These are phyloP conservation scores for Monodelphis domestica DNA, from an alignment of 2,797 vertebrate genomes.

Conservation along the genomic window DNA sequence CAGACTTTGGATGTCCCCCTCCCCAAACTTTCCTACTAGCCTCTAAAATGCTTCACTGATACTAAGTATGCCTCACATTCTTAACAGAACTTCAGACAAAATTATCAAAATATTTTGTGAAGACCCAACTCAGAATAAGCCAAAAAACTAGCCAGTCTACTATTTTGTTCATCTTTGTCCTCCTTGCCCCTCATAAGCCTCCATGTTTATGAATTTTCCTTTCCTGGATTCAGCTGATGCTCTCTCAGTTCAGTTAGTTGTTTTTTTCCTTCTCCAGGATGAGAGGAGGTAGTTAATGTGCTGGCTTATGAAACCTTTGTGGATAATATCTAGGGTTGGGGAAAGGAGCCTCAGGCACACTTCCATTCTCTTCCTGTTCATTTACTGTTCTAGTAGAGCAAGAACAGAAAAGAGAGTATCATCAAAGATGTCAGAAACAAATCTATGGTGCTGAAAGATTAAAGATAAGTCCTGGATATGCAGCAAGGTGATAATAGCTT, in stretches of 20 bases:
- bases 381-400: neutral
- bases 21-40: neutral
- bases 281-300: neutral
- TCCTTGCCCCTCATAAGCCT: neutral
- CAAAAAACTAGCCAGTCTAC: neutral
- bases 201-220: neutral
- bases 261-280: neutral
- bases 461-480: neutral
- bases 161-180: neutral
- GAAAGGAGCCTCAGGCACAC: neutral
- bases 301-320: neutral
- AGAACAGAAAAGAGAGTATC: neutral
- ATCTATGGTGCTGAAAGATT: neutral
- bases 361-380: neutral
- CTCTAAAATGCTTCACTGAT: neutral
- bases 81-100: constrained; percentile 12
- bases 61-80: neutral
- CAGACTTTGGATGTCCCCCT: neutral
- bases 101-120: neutral
- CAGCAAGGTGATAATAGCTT: neutral
- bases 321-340: neutral
- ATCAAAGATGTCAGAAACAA: neutral
- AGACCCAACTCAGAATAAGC: neutral
- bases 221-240: neutral
- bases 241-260: neutral